Conservation (phyloP, 2,888 invertebrate species). For the Parasteatoda lunata region DNA sequence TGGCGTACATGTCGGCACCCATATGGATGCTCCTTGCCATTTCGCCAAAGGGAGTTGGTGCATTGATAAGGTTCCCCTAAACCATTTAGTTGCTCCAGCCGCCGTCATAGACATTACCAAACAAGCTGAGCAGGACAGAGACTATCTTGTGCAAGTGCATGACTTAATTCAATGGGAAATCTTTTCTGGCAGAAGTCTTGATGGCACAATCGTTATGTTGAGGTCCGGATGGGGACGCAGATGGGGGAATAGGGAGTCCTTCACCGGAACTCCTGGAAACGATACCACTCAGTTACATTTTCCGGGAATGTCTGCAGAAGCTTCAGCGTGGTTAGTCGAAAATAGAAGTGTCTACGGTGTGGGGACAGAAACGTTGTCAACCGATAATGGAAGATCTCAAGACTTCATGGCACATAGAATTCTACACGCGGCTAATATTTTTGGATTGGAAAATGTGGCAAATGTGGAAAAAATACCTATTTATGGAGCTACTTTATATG, state of each 20-base stretch:
- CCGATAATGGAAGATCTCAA: constrained; percentile 78
- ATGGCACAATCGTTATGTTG: constrained; percentile 75
- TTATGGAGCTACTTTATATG: constrained; percentile 72
- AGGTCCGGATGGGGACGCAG: constrained; percentile 74
- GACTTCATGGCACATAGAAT: constrained; percentile 77
- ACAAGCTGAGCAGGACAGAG: constrained; percentile 32
- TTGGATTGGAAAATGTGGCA: constrained; percentile 80
- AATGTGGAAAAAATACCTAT: constrained; percentile 73
- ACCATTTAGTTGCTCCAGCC: constrained; percentile 40
- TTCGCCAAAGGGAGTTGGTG: background rate
- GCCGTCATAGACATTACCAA: constrained; percentile 56
- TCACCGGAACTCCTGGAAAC: constrained; percentile 65
- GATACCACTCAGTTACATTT: constrained; percentile 69
- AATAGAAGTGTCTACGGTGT: constrained; percentile 80
- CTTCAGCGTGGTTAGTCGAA: constrained; percentile 79
- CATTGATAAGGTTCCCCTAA: constrained; percentile 36
- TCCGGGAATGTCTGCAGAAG: constrained; percentile 78
- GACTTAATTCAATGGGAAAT: constrained; percentile 74
- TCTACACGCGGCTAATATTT: constrained; percentile 76
- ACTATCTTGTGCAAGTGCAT: constrained; percentile 51
- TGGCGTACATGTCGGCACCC: constrained; percentile 43
- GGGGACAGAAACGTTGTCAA: constrained; percentile 80
- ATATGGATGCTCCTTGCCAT: constrained; percentile 59
- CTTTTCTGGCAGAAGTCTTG: constrained; percentile 74
- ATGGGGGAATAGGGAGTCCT: constrained; percentile 71